phyloP scores from a whole-genome alignment of 1,140 invertebrate species.

The Ditylenchus dipsaci region DNA sequence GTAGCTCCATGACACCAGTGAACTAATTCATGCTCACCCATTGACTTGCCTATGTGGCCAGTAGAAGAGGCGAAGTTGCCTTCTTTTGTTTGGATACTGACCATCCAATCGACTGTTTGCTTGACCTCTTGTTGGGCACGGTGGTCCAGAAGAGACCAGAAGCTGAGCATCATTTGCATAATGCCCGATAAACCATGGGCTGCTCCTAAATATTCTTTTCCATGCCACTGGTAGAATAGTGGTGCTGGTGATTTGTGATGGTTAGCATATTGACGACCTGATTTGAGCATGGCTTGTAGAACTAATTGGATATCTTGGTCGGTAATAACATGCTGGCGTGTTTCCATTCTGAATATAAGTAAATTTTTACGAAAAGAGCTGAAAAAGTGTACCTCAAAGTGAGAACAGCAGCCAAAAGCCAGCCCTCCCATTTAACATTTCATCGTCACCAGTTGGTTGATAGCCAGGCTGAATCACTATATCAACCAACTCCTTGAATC shows the following conservation, averaged over 20 bases:
- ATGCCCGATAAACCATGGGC: slow-evolving; percentile 48
- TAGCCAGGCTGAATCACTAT: slow-evolving; percentile 20
- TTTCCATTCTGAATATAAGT: slow-evolving; percentile 23
- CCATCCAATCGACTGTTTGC: slow-evolving; percentile 65
- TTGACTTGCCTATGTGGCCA: slow-evolving; percentile 62
- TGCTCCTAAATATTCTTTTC: slow-evolving; percentile 45
- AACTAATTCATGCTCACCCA: slow-evolving; percentile 11
- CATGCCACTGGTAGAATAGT: slow-evolving; percentile 46
- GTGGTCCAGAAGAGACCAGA: slow-evolving; percentile 18
- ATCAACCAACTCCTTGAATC: slow-evolving; percentile 16
- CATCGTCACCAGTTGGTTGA: slow-evolving; percentile 29
- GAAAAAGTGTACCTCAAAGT: slow-evolving; percentile 8
- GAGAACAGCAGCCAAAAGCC: slow-evolving; percentile 22
- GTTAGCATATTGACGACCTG: slow-evolving; percentile 33
- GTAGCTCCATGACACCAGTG: slow-evolving; percentile 28
- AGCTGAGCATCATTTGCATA: slow-evolving; percentile 36
- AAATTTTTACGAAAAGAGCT: background rate
- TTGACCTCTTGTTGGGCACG: slow-evolving; percentile 21
- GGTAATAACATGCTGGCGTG: slow-evolving; percentile 26
- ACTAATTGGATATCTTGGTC: background rate
- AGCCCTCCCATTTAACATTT: slow-evolving; percentile 31
- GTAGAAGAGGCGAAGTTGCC: slow-evolving; percentile 81
- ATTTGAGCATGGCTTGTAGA: slow-evolving; percentile 21
- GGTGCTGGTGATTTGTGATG: slow-evolving; percentile 15
- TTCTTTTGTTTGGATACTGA: slow-evolving; percentile 66